These are phyloP conservation scores for Micoletzkya japonica DNA, from an alignment of 2,888 invertebrate genomes.

Conservation along the genomic window DNA sequence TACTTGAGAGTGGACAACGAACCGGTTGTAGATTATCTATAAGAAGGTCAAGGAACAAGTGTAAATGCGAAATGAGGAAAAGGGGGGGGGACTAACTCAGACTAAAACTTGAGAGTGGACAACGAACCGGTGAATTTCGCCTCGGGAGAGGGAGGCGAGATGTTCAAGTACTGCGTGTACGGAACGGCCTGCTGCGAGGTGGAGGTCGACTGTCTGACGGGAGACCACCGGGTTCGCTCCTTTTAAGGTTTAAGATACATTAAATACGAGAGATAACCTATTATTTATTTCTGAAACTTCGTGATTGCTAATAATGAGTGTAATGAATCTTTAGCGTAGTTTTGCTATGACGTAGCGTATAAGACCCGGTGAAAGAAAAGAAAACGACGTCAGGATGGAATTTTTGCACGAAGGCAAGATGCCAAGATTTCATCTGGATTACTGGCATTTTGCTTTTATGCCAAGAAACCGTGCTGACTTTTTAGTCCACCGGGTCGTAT, in stretches of 20 bases:
- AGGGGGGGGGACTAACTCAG: too few species aligned
- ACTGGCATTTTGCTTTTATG: too few species aligned
- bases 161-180: constrained; percentile 83
- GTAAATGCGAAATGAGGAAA: too few species aligned
- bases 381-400: too few species aligned
- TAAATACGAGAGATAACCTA: neutral
- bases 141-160: constrained; percentile 72
- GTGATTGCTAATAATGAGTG: neutral
- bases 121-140: constrained; percentile 53
- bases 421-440: too few species aligned
- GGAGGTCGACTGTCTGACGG: constrained; percentile 89
- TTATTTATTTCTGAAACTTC: neutral
- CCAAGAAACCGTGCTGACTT: too few species aligned
- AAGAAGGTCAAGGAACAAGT: too few species aligned
- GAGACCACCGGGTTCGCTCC: constrained; percentile 78
- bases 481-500: too few species aligned
- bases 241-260: too few species aligned
- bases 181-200: constrained; percentile 86
- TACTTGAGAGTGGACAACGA: neutral
- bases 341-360: too few species aligned
- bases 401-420: too few species aligned
- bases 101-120: constrained; percentile 43
- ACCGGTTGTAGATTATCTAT: neutral
- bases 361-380: too few species aligned
- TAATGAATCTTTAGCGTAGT: neutral